Base-by-base conservation (phyloP, 2,888 invertebrate genomes). In the Chymomyza procnemis region DNA sequence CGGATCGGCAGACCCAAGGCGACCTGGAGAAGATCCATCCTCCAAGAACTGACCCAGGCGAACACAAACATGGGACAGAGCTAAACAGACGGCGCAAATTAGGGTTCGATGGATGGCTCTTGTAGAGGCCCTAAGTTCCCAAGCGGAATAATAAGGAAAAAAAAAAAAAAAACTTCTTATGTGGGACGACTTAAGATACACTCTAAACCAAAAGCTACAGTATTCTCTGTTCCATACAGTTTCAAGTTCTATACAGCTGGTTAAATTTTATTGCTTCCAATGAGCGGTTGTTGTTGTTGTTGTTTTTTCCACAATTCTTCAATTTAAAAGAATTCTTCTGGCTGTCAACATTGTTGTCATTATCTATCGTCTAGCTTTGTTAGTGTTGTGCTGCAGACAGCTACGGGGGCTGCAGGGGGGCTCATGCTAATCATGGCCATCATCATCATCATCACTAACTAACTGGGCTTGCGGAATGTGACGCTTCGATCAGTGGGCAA, bases 371-470 rank as follows among this genome's bases (percentile, higher is more conserved):
- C 50, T 48, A 26, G 48, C 62, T 60, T 50, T 62, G 34, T 16
- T 50, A 9, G 41, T 47, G 64, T 59, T 26, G 60, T 56, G 30
- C 47, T 47, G 34, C 22, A 59, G 21, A n/a, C 55, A 52, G 8
- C 52, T 9, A 52, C 52, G 8, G 52, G 18, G 18, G n/a, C 71
- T 73, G 71, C 56, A 19, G 18, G 18, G n/a, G 71, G 73, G 71
- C 56, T 52, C 52, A 54, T 54, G 54, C 19, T 71, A 67, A 74
- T 82, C 75, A 84, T 81, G 63, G 66, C 57, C 61, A 62, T 66
- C 64, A 73, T 78, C 73, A 67, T 57, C 66, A 21, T 30, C 54
- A 62, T 59, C 60, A 73, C 54, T 64, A 73, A 73, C 48, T 64
- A 73, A 73, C 48, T 59, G 61, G 30, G 47, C 57, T 67, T 67